A percentile compares a stretch with the other conserved stretches of the same genome.
Evolutionary conservation across 2,797 vertebrate species (phyloP).

Genomic region (Schizothorax lantsangensis): DNA sequence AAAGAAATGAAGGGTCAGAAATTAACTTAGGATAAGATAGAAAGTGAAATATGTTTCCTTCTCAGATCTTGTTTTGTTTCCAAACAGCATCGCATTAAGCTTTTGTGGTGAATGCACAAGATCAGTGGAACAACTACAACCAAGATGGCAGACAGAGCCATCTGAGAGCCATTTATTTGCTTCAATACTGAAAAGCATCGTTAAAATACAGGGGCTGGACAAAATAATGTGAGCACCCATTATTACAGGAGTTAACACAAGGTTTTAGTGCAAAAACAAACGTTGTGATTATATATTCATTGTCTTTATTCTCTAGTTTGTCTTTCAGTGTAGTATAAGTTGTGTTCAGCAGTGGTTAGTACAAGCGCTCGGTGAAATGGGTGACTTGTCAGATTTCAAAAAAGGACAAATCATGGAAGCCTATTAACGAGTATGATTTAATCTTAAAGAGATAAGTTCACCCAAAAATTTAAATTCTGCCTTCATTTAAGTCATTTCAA

Average conservation of each 20-base stretch:
- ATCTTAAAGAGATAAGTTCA: no score
- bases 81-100: neutral
- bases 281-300: neutral
- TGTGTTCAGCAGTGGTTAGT: no score
- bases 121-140: neutral
- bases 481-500: no score
- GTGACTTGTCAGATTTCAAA: no score
- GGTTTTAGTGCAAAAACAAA: neutral
- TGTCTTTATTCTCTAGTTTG: neutral
- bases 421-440: no score
- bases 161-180: neutral
- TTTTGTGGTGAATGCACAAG: slow-evolving; percentile 7
- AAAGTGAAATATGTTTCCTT: neutral
- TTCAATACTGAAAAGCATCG: neutral
- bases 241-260: neutral
- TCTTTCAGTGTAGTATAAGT: neutral
- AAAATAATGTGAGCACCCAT: neutral
- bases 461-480: no score
- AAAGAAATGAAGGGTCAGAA: slow-evolving; percentile 2
- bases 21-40: neutral
- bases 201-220: no score
- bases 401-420: no score
- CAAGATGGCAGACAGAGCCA: no score
- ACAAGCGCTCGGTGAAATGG: no score
- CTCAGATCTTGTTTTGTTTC: neutral